Percentiles rank a stretch among this genome's conserved stretches.
Evolutionary conservation across 2,113 vertebrate genomes (phyloP).

Genomic region (Myotis lucifugus): DNA sequence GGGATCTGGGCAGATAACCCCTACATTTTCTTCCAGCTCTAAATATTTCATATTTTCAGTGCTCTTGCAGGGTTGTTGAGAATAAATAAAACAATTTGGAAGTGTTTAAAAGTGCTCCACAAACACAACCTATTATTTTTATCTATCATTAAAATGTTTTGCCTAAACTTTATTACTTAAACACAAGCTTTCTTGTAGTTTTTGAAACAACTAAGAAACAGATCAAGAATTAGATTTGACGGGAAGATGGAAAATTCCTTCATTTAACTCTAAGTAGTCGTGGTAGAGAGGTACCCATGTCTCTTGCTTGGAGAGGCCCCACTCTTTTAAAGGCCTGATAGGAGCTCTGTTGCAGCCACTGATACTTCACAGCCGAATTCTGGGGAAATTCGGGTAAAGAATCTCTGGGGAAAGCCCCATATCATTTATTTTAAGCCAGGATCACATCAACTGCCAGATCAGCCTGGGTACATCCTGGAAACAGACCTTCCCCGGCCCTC

Average conservation of each 20-base stretch:
- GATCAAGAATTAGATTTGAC: not conserved
- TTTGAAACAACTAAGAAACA: not conserved
- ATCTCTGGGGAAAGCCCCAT: not conserved
- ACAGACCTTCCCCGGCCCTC: not conserved
- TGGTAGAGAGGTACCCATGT: rapidly evolving
- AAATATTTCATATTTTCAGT: not conserved
- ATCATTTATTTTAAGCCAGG: not conserved
- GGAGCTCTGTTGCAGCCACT: not conserved
- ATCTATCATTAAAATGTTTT: not conserved
- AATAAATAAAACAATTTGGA: not conserved
- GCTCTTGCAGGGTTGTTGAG: not conserved
- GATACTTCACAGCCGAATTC: not conserved
- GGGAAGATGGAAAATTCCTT: not conserved
- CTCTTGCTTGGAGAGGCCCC: not conserved
- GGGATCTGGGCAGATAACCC: not conserved
- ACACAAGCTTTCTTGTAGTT: not conserved
- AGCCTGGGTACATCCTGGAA: not conserved
- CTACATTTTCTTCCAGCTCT: not conserved
- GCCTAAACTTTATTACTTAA: not conserved
- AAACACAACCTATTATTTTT: not conserved
- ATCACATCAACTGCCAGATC: not conserved
- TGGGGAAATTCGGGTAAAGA: not conserved
- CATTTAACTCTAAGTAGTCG: not conserved
- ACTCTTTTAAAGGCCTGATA: not conserved
- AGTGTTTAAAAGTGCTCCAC: not conserved